Evolutionary conservation across 2,113 vertebrate species (phyloP).

Genomic region (Callipepla squamata): DNA sequence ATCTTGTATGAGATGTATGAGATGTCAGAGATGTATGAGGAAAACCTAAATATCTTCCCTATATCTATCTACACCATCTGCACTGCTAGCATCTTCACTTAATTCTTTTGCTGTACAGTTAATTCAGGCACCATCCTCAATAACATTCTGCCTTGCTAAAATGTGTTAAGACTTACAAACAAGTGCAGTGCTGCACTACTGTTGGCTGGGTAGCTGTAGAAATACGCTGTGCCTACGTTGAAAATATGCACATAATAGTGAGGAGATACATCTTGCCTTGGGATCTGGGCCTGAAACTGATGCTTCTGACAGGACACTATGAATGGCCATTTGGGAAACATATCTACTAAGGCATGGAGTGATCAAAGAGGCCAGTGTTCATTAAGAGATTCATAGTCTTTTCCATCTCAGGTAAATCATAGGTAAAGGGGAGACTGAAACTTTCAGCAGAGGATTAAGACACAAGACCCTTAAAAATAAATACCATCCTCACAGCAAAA

Average conservation of each 20-base stretch:
- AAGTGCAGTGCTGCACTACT: background rate
- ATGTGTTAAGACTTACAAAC: background rate
- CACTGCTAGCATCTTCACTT: background rate
- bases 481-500: background rate
- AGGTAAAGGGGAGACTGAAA: background rate
- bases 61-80: background rate
- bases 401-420: background rate
- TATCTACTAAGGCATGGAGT: background rate
- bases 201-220: background rate
- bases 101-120: background rate
- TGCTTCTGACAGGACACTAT: background rate
- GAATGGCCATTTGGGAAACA: background rate
- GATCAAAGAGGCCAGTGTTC: background rate
- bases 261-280: background rate
- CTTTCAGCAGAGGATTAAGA: background rate
- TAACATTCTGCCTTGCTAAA: background rate
- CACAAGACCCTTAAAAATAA: background rate
- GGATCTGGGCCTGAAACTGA: background rate
- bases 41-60: background rate
- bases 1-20: background rate
- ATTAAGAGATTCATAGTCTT: background rate
- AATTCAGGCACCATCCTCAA: background rate
- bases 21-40: background rate
- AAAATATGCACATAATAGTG: background rate
- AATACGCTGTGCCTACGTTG: accelerated